Evolutionary conservation across 1,140 invertebrate species (phyloP).

Genomic region (Bombus sylvicola): DNA sequence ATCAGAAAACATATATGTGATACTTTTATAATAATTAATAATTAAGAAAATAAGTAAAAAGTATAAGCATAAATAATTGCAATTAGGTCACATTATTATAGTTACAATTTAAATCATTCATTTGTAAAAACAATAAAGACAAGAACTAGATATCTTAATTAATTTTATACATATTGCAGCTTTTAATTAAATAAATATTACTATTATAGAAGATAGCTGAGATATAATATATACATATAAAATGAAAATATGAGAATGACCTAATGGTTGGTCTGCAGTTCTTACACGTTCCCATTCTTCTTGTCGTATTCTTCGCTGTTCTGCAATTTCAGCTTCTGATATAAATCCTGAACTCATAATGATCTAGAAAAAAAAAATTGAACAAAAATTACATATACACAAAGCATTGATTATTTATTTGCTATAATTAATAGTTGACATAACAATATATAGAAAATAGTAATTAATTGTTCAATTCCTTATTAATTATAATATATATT

Average conservation of each 20-base stretch:
- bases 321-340: constrained; percentile 92
- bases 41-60: not conserved
- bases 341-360: constrained; percentile 95
- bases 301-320: constrained; percentile 90
- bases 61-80: not conserved
- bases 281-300: constrained; percentile 98
- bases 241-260: constrained; percentile 81
- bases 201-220: not conserved
- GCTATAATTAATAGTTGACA: not conserved
- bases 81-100: not conserved
- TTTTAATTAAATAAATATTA: not conserved
- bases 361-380: not conserved
- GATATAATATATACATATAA: not conserved
- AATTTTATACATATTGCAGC: not conserved
- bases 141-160: not conserved
- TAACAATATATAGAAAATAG: not conserved
- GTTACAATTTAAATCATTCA: not conserved
- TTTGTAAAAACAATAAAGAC: not conserved
- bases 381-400: not conserved
- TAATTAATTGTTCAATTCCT: not conserved
- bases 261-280: constrained; percentile 93
- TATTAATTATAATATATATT: not conserved
- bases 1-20: not conserved
- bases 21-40: not conserved
- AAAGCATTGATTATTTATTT: not conserved